Percentiles rank a stretch among this genome's conserved stretches.
phyloP scores from a whole-genome alignment of 2,888 invertebrate genomes.

The Ryuthela nishihirai region DNA sequence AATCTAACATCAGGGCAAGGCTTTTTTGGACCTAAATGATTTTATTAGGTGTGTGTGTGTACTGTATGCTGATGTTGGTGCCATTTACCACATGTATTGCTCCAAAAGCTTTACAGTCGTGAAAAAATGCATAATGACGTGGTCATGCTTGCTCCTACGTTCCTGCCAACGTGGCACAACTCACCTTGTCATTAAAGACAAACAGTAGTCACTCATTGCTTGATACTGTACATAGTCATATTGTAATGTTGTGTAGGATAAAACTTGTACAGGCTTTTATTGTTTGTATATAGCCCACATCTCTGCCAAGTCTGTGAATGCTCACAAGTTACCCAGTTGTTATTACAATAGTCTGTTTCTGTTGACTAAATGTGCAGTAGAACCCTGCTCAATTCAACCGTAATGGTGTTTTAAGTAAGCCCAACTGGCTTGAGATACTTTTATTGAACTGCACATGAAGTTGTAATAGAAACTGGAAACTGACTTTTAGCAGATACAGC shows the following conservation, averaged over 20 bases:
- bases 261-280: constrained; percentile 33
- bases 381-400: constrained; percentile 34
- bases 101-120: constrained; percentile 4
- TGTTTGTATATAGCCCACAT: constrained; percentile 32
- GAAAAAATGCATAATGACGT: constrained; percentile 8
- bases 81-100: no score
- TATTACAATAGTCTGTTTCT: constrained; percentile 18
- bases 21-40: constrained; percentile 34
- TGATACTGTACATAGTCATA: constrained; percentile 26
- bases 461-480: constrained; percentile 6
- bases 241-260: constrained; percentile 25
- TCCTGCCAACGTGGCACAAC: constrained; percentile 34
- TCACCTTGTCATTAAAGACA: constrained; percentile 15
- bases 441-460: constrained; percentile 1
- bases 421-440: constrained; percentile 7
- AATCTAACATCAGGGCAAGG: constrained; percentile 28
- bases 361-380: constrained; percentile 26
- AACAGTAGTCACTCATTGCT: constrained; percentile 18
- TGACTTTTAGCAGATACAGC: constrained; percentile 1
- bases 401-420: constrained; percentile 18
- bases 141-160: constrained; percentile 15
- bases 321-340: constrained; percentile 25
- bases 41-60: no score
- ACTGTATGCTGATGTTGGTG: constrained; percentile 13
- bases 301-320: constrained; percentile 29